Evolutionary conservation across 2,113 vertebrate genomes (phyloP), one percentile per base, ranked within the genome.

Genomic region (Sinocyclocheilus maitianheensis): DNA sequence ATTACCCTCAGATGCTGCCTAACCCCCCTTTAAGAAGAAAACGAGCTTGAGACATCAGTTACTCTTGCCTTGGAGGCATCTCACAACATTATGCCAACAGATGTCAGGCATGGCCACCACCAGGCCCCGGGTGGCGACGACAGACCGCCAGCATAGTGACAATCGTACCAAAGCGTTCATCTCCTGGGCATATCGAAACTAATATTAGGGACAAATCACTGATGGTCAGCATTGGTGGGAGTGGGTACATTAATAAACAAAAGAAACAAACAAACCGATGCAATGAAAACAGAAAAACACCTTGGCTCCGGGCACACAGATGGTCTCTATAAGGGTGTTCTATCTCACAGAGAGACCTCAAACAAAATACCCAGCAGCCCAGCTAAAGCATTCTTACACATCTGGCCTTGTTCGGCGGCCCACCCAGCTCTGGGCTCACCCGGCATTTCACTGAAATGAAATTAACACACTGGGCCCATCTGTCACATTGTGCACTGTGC

Each of bases 71-170:
- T 78, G 48, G 85, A 90, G 86, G 88, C 87, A 86, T 58, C 76
- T 84, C 74, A 84, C 87, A 89, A 88, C 83, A 90, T 90, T 88
- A 91, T 91, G 86, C 88, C 86, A 91, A 91, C 89, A 91, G 89
- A 90, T 91, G 91, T 87, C 88, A 88, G 84, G 86, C 84, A 84
- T n/a, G 77, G 80, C 85, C 82, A 89, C 88, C 87, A 89, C 85
- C 84, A 86, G 76, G 55, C 79, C 69, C 58, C 60, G 62, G 86
- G 84, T 84, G 83, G 82, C 40, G 12, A 71, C 22, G 53, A 82
- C 75, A 88, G 77, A 81, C 86, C 85, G 78, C 71, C 71, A 62
- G 77, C 76, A 77, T 37, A 14, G 65, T 78, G 43, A 24, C 65
- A 84, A 74, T 67, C 51, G 14, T 83, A 88, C 84, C 22, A n/a